Percentiles rank a stretch among this genome's conserved stretches.
Evolutionary conservation across 1,140 invertebrate species (phyloP).

Genomic region (Neodiprion fabricii): DNA sequence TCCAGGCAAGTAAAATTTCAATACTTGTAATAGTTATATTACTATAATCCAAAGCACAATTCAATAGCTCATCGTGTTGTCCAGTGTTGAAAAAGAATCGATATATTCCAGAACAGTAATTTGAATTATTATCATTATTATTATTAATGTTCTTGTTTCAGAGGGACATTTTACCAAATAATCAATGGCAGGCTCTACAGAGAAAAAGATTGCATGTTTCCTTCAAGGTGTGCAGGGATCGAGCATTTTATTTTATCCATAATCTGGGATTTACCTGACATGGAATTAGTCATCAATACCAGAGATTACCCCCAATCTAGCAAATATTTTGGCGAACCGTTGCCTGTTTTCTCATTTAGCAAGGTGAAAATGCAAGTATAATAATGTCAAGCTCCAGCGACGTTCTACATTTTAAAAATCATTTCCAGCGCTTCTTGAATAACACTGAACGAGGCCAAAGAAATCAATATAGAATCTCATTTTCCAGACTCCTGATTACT

Average conservation of each 20-base stretch:
- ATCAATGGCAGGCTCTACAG: constrained; percentile 83
- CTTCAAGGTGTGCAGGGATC: constrained; percentile 86
- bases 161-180: constrained; percentile 86
- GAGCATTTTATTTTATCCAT: constrained; percentile 85
- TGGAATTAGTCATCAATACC: constrained; percentile 89
- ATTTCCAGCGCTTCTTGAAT: no score
- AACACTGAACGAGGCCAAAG: no score
- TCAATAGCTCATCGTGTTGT: background rate
- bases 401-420: no score
- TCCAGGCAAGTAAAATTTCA: constrained; percentile 58
- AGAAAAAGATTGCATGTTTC: constrained; percentile 88
- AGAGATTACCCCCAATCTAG: constrained; percentile 91
- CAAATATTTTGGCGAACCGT: constrained; percentile 65
- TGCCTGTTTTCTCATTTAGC: constrained; percentile 94
- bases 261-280: constrained; percentile 73
- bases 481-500: constrained; percentile 76
- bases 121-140: constrained; percentile 17
- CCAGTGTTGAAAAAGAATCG: constrained; percentile 15
- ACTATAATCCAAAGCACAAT: background rate
- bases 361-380: constrained; percentile 68
- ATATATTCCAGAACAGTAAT: constrained; percentile 24
- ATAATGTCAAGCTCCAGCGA: background rate
- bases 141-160: constrained; percentile 46
- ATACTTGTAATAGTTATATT: constrained; percentile 26
- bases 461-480: constrained; percentile 11